These are phyloP conservation scores for Hypotaenidia okinawae DNA, from an alignment of 2,797 vertebrate species.

Conservation along the genomic window DNA sequence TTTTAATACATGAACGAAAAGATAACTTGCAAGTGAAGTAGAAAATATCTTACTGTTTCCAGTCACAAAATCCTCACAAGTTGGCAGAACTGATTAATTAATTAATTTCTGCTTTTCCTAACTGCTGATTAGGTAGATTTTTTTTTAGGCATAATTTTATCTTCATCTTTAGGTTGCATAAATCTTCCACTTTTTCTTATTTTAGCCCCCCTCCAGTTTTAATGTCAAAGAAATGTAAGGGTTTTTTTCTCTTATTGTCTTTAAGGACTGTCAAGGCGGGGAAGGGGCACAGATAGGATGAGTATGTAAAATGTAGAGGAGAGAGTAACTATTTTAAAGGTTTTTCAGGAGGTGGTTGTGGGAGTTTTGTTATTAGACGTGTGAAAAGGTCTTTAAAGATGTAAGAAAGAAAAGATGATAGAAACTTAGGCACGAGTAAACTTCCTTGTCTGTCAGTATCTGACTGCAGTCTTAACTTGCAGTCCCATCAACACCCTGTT, in stretches of 20 bases:
- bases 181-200: neutral
- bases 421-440: neutral
- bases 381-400: conserved; percentile 6
- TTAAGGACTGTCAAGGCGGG: neutral
- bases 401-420: neutral
- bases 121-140: neutral
- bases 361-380: conserved; percentile 13
- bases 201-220: neutral
- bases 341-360: conserved; percentile 14
- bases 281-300: neutral
- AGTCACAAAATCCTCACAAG: neutral
- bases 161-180: neutral
- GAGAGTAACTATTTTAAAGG: conserved; percentile 27
- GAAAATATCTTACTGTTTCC: neutral
- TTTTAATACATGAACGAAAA: neutral
- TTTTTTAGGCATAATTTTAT: neutral
- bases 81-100: neutral
- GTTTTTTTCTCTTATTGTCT: neutral
- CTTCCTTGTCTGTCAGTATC: neutral
- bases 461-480: neutral
- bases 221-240: neutral
- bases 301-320: neutral
- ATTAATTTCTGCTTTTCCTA: conserved; percentile 13
- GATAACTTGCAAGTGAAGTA: neutral
- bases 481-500: neutral